Conservation (phyloP, 92 coral and sea anemone genomes). For the Epizoanthus ramosus region DNA sequence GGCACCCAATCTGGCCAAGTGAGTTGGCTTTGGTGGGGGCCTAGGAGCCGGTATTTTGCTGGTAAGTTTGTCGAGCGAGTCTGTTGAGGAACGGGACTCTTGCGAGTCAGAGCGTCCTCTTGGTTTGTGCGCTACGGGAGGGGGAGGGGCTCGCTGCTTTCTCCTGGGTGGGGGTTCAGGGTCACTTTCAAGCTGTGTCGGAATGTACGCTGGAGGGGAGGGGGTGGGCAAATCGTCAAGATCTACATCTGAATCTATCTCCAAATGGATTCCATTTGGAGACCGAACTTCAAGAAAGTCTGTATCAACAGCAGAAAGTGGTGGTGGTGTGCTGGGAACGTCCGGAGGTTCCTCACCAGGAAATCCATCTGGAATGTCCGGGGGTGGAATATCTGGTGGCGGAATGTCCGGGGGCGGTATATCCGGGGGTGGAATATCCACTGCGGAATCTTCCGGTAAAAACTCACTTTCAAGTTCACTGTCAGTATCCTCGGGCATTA, state of each 20-base stretch:
- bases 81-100: constrained; percentile 51
- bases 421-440: constrained; percentile 54
- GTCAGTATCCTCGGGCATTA: constrained; percentile 9
- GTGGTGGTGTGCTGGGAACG: constrained; percentile 78
- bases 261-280: constrained; percentile 47
- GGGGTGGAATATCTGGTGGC: constrained; percentile 60
- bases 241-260: constrained; percentile 46
- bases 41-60: constrained; percentile 53
- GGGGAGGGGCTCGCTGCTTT: constrained; percentile 70
- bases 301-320: constrained; percentile 23
- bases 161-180: constrained; percentile 68
- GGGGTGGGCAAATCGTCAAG: constrained; percentile 51
- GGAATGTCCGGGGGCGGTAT: constrained; percentile 73
- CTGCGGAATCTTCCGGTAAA: constrained; percentile 40
- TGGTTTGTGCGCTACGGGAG: constrained; percentile 59
- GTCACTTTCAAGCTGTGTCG: constrained; percentile 54
- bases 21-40: constrained; percentile 64
- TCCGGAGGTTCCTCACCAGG: constrained; percentile 64
- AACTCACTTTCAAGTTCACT: constrained; percentile 14
- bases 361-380: constrained; percentile 50
- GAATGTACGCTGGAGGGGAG: constrained; percentile 58
- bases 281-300: constrained; percentile 54
- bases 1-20: constrained; percentile 10
- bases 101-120: constrained; percentile 71
- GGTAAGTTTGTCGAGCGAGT: constrained; percentile 50